Conservation (phyloP, 2,888 invertebrate species). For the Neuroscelio doddi region DNA sequence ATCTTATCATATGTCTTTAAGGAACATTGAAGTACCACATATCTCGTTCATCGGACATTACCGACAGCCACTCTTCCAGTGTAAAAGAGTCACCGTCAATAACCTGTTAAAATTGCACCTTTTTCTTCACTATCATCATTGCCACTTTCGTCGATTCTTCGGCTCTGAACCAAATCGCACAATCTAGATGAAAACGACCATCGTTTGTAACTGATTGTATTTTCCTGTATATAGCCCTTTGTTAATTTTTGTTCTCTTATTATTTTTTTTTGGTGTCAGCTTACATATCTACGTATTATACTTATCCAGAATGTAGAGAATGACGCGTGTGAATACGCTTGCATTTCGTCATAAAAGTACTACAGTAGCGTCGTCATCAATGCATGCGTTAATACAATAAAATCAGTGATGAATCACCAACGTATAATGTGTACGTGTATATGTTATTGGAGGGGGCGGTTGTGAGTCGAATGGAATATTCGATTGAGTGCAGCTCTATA, state of each 20-base stretch:
- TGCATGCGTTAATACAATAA: background rate
- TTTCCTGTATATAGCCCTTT: background rate
- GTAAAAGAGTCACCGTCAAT: background rate
- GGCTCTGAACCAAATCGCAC: background rate
- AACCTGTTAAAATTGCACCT: too few relatives aligned
- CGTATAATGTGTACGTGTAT: too few relatives aligned
- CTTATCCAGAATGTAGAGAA: background rate
- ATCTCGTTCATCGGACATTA: constrained; percentile 1
- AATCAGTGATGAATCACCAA: too few relatives aligned
- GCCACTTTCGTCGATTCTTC: constrained; percentile 1
- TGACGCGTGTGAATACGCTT: too few relatives aligned
- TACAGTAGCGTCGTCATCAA: background rate
- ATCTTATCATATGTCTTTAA: constrained; percentile 12
- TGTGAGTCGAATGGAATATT: constrained; percentile 1
- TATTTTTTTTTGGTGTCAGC: background rate
- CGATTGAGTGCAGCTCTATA: background rate
- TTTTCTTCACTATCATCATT: too few relatives aligned
- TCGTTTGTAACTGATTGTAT: background rate
- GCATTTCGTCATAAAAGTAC: background rate
- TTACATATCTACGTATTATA: background rate
- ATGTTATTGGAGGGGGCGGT: background rate
- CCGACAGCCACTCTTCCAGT: constrained; percentile 1
- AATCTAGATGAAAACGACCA: constrained; percentile 2
- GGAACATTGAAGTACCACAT: constrained; percentile 6
- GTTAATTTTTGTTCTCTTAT: too few relatives aligned